phyloP scores from a whole-genome alignment of 2,888 invertebrate species.

The Acanthosepion lycidas region DNA sequence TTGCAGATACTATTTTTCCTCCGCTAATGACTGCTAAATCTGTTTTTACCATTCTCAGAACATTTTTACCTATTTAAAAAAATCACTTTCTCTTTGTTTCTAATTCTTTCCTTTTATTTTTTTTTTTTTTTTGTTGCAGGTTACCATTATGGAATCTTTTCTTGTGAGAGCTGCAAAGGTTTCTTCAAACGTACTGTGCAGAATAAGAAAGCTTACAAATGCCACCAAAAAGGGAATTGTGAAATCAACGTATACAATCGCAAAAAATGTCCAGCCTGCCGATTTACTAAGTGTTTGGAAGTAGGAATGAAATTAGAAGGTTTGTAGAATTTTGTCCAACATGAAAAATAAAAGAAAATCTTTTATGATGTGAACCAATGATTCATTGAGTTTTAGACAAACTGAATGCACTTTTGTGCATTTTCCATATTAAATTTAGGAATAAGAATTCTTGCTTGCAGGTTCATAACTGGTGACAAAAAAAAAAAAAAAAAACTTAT shows the following conservation, averaged over 20 bases:
- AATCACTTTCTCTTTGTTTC: too few species aligned
- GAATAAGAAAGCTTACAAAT: conserved; percentile 96
- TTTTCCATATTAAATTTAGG: too few species aligned
- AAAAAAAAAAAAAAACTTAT: too few species aligned
- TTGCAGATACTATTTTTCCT: too few species aligned
- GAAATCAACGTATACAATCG: conserved; percentile 93
- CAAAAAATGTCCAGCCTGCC: conserved; percentile 97
- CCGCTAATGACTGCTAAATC: too few species aligned
- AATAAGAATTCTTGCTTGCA: too few species aligned
- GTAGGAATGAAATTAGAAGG: conserved; percentile 98
- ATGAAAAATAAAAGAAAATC: not conserved
- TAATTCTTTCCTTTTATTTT: not conserved
- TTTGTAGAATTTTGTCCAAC: conserved; percentile 72
- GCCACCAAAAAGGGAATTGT: conserved; percentile 80
- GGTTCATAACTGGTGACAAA: too few species aligned
- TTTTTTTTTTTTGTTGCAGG: conserved; percentile 74
- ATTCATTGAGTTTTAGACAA: too few species aligned
- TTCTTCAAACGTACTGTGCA: conserved; percentile 99
- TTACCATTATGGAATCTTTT: conserved; percentile 98
- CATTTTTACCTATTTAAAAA: too few species aligned
- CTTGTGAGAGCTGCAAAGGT: conserved; percentile 97
- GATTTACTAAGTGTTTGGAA: conserved; percentile 94
- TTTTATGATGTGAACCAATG: too few species aligned
- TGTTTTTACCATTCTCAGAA: too few species aligned
- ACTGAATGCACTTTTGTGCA: too few species aligned